A percentile compares a stretch with the other conserved stretches of the same genome.
Evolutionary conservation across 2,888 invertebrate species (phyloP).

Genomic region (Lasioglossum zephyrum): DNA sequence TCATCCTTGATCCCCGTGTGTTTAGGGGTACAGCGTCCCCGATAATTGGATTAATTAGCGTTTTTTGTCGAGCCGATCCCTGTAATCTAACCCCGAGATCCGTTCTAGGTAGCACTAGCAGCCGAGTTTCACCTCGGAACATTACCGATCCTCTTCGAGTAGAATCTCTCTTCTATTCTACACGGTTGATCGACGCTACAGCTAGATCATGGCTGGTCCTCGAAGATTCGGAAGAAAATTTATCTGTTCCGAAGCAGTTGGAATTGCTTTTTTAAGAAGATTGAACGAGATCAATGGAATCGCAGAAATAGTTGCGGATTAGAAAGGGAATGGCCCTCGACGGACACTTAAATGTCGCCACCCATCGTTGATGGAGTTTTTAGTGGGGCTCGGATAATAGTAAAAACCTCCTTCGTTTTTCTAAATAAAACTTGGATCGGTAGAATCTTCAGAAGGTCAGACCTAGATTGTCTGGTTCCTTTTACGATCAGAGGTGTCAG

Average conservation of each 20-base stretch:
- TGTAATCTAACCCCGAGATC: conserved; percentile 70
- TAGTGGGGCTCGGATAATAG: not conserved
- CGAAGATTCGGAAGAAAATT: not conserved
- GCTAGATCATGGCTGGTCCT: not conserved
- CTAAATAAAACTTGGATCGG: not conserved
- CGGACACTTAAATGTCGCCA: not conserved
- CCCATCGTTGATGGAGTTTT: not conserved
- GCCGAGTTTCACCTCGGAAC: not conserved
- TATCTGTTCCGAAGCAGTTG: not conserved
- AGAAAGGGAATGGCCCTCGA: not conserved
- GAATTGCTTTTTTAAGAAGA: no score
- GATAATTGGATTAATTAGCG: conserved; percentile 82
- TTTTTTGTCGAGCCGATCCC: conserved; percentile 74
- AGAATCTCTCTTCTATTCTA: not conserved
- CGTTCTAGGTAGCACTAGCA: conserved; percentile 36
- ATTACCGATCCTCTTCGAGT: not conserved
- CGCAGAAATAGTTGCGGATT: not conserved
- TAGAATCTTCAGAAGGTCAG: not conserved
- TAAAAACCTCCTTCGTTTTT: not conserved
- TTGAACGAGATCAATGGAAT: not conserved
- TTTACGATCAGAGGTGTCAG: not conserved
- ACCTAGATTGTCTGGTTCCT: not conserved
- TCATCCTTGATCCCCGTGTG: conserved; percentile 61
- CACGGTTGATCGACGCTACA: not conserved
- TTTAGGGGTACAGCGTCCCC: conserved; percentile 67